Conservation (phyloP, 2,888 invertebrate genomes). For the Campoplex nolae region DNA sequence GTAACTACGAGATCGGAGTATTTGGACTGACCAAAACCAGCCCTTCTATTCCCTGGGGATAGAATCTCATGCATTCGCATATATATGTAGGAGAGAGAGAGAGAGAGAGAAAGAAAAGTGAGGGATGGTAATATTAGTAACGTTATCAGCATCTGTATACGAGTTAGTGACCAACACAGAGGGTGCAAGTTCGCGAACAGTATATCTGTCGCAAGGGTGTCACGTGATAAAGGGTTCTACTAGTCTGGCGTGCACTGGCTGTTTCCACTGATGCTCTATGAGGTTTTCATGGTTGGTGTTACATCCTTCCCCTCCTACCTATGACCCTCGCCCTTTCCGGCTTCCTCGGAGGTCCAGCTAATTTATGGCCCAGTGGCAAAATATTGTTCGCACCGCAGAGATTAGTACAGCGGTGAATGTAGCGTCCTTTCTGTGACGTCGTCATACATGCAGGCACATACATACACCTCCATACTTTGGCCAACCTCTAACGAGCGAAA, state of each 20-base stretch:
- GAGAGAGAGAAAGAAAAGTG: slow-evolving; percentile 7
- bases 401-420: slow-evolving; percentile 70
- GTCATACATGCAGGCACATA: slow-evolving; percentile 1
- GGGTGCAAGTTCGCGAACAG: slow-evolving; percentile 74
- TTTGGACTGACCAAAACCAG: background rate
- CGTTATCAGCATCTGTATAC: slow-evolving; percentile 42
- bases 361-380: slow-evolving; percentile 76
- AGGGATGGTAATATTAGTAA: slow-evolving; percentile 38
- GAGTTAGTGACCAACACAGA: slow-evolving; percentile 3
- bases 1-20: background rate
- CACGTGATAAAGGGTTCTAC: slow-evolving; percentile 75
- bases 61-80: background rate
- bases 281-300: slow-evolving; percentile 45
- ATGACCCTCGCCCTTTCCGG: slow-evolving; percentile 38
- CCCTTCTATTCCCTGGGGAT: slow-evolving; percentile 1
- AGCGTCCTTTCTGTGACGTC: slow-evolving; percentile 46
- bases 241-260: slow-evolving; percentile 49
- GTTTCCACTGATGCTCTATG: slow-evolving; percentile 53
- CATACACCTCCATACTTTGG: slow-evolving; percentile 64
- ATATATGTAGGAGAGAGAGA: background rate
- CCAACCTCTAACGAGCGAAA: slow-evolving; percentile 61
- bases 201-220: slow-evolving; percentile 74
- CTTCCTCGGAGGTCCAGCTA: slow-evolving; percentile 71
- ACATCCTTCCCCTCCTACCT: background rate
- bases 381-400: slow-evolving; percentile 78